A percentile compares a stretch with the other conserved stretches of the same genome.
Evolutionary conservation across 2,797 vertebrate genomes (phyloP).

Genomic region (Pseudocheirus occidentalis): DNA sequence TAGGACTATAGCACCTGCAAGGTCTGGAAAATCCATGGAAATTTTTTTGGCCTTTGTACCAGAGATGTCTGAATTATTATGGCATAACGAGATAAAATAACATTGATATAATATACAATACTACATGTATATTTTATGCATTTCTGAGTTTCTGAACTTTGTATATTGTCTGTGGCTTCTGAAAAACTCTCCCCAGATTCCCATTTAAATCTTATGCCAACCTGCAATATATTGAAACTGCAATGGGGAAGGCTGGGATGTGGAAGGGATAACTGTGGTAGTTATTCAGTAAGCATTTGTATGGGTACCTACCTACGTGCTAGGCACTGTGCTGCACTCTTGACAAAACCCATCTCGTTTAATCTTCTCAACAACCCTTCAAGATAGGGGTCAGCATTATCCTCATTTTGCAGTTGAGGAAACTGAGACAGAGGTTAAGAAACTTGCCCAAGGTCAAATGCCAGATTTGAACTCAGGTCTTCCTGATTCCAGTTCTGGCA

Average conservation of each 20-base stretch:
- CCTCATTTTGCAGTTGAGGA: background rate
- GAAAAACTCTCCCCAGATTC: background rate
- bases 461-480: background rate
- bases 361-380: slow-evolving; percentile 12
- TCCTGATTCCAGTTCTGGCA: background rate
- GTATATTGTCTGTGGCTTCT: too few species aligned
- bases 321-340: background rate
- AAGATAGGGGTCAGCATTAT: background rate
- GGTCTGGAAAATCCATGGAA: background rate
- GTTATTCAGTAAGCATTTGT: background rate
- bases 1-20: background rate
- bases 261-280: background rate
- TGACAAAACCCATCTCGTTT: background rate
- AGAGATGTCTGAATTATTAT: too few species aligned
- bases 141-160: background rate
- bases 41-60: too few species aligned
- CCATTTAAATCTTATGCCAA: background rate
- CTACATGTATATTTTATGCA: background rate
- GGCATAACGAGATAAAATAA: too few species aligned
- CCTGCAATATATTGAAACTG: too few species aligned
- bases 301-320: background rate
- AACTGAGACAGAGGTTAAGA: background rate
- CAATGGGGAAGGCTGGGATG: background rate
- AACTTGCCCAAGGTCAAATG: background rate
- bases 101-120: background rate